Conservation (phyloP, 1,140 invertebrate species). For the Colletes latitarsis region DNA sequence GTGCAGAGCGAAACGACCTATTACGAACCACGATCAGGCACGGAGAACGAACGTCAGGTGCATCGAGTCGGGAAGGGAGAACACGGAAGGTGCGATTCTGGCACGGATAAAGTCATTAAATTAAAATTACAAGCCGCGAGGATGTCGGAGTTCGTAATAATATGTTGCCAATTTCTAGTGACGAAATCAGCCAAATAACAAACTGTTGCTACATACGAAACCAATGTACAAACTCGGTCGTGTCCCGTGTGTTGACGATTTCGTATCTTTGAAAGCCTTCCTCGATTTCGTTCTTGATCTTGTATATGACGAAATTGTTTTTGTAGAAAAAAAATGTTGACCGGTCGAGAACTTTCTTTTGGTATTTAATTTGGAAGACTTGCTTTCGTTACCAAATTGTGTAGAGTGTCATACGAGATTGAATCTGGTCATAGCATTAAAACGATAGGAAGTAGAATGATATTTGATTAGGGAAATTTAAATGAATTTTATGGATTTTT, state of each 20-base stretch:
- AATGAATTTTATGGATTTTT: too few species aligned
- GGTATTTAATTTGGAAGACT: too few species aligned
- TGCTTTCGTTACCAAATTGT: too few species aligned
- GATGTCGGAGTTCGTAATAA: conserved; percentile 29
- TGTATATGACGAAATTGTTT: neutral
- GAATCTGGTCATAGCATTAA: too few species aligned
- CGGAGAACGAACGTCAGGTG: neutral
- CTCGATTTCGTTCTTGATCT: neutral
- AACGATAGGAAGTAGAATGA: too few species aligned
- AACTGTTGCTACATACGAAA: neutral
- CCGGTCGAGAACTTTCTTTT: too few species aligned
- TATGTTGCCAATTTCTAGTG: conserved; percentile 38
- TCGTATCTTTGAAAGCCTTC: neutral
- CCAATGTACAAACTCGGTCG: neutral
- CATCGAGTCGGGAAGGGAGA: neutral
- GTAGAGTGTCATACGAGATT: too few species aligned
- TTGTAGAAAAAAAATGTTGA: too few species aligned
- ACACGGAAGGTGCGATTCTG: conserved; percentile 25
- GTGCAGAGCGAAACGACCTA: neutral
- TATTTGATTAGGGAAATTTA: too few species aligned
- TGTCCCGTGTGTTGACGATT: neutral
- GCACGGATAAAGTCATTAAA: conserved; percentile 41
- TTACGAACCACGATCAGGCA: conserved; percentile 14
- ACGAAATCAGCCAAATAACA: conserved; percentile 26
- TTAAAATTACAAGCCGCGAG: conserved; percentile 38